These are phyloP conservation scores for Dexiosoma caninum DNA, from an alignment of 2,888 invertebrate species.

Conservation along the genomic window DNA sequence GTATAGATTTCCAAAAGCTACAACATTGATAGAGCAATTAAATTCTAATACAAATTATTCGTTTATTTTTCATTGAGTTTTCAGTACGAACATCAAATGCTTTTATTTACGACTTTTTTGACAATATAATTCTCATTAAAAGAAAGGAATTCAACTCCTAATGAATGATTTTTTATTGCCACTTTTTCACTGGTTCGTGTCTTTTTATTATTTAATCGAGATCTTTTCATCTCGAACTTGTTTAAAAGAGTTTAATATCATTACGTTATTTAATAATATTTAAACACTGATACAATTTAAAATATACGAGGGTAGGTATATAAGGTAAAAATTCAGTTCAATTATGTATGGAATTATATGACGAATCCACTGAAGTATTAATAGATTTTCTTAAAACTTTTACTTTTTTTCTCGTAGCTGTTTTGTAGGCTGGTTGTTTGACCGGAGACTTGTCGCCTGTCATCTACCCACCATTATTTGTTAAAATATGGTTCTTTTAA, in stretches of 20 bases:
- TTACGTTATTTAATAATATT: too few species aligned
- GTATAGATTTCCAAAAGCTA: not conserved
- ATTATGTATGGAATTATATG: too few species aligned
- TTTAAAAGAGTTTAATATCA: not conserved
- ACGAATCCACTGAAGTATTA: too few species aligned
- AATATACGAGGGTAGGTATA: too few species aligned
- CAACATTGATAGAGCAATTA: not conserved
- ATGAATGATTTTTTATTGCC: not conserved
- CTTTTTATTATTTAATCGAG: not conserved
- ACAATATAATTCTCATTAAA: not conserved
- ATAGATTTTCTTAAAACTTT: too few species aligned
- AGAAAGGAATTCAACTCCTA: not conserved
- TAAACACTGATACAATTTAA: too few species aligned
- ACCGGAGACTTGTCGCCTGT: slow-evolving; percentile 25
- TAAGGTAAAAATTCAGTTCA: too few species aligned
- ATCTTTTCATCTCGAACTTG: not conserved
- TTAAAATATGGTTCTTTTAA: slow-evolving; percentile 23
- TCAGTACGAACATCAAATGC: not conserved
- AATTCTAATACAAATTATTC: not conserved
- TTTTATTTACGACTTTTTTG: not conserved
- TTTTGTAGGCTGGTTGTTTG: not conserved
- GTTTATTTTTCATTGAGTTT: not conserved
- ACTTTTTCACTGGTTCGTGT: not conserved
- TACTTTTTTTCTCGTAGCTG: not conserved
- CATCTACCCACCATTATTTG: slow-evolving; percentile 40